A percentile compares a stretch with the other conserved stretches of the same genome.
These are phyloP conservation scores for Conger conger DNA, from an alignment of 2,113 vertebrate genomes.

Conservation along the genomic window DNA sequence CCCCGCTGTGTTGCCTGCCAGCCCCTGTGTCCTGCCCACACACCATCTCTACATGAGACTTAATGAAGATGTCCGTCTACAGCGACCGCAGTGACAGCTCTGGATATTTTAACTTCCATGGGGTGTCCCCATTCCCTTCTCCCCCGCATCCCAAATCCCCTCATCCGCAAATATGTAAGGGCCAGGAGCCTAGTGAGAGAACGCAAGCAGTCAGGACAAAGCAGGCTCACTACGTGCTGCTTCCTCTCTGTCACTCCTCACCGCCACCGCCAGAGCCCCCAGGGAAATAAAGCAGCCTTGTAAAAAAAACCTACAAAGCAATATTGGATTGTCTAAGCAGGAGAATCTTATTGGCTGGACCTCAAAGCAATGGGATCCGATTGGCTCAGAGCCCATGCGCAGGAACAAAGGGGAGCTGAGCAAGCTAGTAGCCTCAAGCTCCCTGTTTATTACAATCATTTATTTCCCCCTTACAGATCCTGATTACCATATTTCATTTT, in stretches of 20 bases:
- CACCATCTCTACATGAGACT: not conserved
- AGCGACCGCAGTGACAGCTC: not conserved
- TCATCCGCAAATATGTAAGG: not conserved
- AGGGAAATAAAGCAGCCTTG: constrained; percentile 54
- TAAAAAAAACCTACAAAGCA: constrained; percentile 21
- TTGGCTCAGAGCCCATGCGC: not conserved
- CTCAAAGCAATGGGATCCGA: not conserved
- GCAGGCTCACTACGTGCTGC: not conserved
- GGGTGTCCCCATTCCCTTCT: too few species aligned
- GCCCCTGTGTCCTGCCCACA: not conserved
- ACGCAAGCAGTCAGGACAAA: not conserved
- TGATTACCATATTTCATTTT: not conserved
- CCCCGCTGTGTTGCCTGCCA: not conserved
- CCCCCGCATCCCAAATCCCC: too few species aligned
- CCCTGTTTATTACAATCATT: not conserved
- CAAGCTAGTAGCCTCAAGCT: not conserved
- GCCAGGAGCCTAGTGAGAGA: not conserved
- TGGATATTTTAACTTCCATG: not conserved
- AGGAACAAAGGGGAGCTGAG: not conserved
- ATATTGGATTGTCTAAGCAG: constrained; percentile 53
- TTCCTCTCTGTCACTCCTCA: not conserved
- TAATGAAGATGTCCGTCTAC: not conserved
- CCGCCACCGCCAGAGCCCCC: constrained; percentile 30
- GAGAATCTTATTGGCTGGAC: constrained; percentile 26
- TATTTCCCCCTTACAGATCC: not conserved